These are phyloP conservation scores for Phoxinus dragarum DNA, from an alignment of 2,797 vertebrate genomes.

Conservation along the genomic window DNA sequence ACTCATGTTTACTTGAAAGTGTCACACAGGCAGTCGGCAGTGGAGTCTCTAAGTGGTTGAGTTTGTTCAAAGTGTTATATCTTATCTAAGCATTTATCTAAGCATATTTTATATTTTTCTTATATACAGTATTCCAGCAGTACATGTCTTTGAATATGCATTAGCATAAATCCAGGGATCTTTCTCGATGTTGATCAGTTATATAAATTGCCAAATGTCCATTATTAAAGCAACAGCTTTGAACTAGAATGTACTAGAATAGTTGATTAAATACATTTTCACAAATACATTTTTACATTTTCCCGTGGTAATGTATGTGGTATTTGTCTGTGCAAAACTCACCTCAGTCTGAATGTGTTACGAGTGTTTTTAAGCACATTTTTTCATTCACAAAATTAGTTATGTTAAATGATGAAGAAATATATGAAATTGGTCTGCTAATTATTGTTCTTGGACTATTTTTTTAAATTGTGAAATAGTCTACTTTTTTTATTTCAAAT, in stretches of 20 bases:
- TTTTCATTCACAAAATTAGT: background rate
- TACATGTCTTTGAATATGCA: background rate
- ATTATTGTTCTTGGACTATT: background rate
- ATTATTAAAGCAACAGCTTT: background rate
- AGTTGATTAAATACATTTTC: background rate
- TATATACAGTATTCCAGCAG: background rate
- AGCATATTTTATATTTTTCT: background rate
- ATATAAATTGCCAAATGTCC: background rate
- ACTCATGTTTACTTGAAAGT: constrained; percentile 12
- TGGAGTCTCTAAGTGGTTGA: background rate
- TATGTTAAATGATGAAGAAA: background rate
- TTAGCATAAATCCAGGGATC: background rate
- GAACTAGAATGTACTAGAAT: background rate
- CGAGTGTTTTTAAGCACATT: background rate
- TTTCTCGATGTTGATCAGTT: background rate
- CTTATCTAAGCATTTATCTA: background rate
- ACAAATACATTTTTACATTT: background rate
- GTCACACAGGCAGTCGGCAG: background rate
- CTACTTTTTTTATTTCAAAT: background rate
- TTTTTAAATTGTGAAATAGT: background rate
- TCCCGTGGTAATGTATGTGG: background rate
- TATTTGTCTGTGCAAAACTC: background rate
- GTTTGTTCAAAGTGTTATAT: background rate
- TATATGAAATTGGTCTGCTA: background rate
- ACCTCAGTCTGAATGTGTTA: background rate